Conservation (phyloP, 2,797 vertebrate genomes). For the Molothrus aeneus region DNA sequence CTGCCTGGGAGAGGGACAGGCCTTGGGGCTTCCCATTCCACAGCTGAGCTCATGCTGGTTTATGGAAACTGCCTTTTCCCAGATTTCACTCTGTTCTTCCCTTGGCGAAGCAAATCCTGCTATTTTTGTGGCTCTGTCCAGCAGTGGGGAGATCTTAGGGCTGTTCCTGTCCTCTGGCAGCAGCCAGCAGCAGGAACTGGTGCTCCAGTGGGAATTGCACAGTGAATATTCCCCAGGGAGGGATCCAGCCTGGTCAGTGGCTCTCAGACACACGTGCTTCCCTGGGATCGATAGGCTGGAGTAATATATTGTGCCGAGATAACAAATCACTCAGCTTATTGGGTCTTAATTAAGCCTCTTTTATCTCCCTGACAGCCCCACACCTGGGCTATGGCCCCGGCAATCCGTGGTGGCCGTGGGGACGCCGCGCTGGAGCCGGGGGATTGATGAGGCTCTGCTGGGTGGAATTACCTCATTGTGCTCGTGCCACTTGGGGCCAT, state of each 20-base stretch:
- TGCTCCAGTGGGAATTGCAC: not conserved
- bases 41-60: not conserved
- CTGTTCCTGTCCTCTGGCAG: not conserved
- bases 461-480: slow-evolving; percentile 65
- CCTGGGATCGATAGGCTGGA: slow-evolving; percentile 60
- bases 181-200: not conserved
- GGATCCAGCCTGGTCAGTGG: not conserved
- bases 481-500: not conserved
- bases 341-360: slow-evolving; percentile 80
- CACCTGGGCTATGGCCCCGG: slow-evolving; percentile 70
- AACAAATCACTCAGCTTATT: slow-evolving; percentile 80
- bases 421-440: not conserved
- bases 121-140: not conserved
- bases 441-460: slow-evolving; percentile 58
- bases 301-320: slow-evolving; percentile 72
- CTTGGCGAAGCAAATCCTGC: not conserved
- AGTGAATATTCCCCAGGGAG: accelerated
- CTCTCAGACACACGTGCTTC: not conserved
- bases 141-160: not conserved
- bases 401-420: not conserved
- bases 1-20: accelerated
- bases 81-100: not conserved
- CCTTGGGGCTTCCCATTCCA: not conserved
- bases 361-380: slow-evolving; percentile 75
- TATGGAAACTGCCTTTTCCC: not conserved